Percentiles rank a stretch among this genome's conserved stretches.
These are phyloP conservation scores for Sebastes steindachneri DNA, from an alignment of 2,797 vertebrate species.

Conservation along the genomic window DNA sequence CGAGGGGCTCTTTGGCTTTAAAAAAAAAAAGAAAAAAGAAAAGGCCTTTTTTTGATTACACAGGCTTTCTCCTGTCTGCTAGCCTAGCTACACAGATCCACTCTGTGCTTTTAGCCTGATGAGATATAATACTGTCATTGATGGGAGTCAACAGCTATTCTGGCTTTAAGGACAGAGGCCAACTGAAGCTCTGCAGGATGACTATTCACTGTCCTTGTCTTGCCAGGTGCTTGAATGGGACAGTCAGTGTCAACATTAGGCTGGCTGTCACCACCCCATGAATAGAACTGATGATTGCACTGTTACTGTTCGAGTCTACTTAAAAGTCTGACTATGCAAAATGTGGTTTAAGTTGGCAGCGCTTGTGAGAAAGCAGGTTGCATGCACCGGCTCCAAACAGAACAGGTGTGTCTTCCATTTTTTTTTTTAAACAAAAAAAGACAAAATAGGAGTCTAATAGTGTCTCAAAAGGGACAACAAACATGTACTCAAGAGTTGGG, in stretches of 20 bases:
- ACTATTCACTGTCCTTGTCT: conserved; percentile 44
- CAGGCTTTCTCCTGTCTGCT: conserved; percentile 68
- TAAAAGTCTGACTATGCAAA: neutral
- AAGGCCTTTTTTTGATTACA: conserved; percentile 42
- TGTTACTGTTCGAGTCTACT: conserved; percentile 10
- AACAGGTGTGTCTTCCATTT: conserved; percentile 7
- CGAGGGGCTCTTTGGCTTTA: conserved; percentile 21
- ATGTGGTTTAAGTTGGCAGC: conserved; percentile 12
- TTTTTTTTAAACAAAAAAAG: neutral
- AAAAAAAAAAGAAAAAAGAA: no score
- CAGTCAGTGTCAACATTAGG: conserved; percentile 35
- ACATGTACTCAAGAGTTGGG: conserved; percentile 13
- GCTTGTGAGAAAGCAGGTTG: conserved; percentile 31
- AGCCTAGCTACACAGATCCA: conserved; percentile 54
- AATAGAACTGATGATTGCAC: conserved; percentile 15
- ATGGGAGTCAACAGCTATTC: conserved; percentile 53
- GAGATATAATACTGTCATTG: conserved; percentile 74
- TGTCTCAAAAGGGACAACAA: conserved; percentile 12
- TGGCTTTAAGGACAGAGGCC: conserved; percentile 45
- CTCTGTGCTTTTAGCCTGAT: conserved; percentile 64
- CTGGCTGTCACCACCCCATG: conserved; percentile 7
- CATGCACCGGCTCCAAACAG: neutral
- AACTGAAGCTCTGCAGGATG: conserved; percentile 44
- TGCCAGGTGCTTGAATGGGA: conserved; percentile 64
- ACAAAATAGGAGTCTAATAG: neutral